Conservation (phyloP, 2,888 invertebrate genomes). For the Xestia sexstrigata region DNA sequence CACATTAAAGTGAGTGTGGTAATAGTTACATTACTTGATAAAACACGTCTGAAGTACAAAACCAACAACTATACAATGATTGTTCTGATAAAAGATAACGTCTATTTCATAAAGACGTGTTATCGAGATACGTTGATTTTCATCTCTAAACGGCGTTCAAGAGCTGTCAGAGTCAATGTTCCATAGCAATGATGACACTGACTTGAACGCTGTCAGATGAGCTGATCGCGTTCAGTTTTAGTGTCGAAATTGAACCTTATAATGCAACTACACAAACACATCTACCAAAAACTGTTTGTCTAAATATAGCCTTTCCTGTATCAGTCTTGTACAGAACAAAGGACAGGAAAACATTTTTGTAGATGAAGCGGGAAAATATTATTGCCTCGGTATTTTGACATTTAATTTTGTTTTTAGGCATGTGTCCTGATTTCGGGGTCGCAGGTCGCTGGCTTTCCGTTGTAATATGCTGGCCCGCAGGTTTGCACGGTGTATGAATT, state of each 20-base stretch:
- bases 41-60: constrained; percentile 32
- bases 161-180: background rate
- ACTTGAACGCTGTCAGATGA: background rate
- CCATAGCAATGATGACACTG: background rate
- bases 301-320: constrained; percentile 22
- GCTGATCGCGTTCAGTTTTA: background rate
- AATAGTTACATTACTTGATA: constrained; percentile 25
- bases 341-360: constrained; percentile 9
- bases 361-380: background rate
- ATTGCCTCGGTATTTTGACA: background rate
- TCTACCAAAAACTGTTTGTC: constrained; percentile 20
- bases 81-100: constrained; percentile 35
- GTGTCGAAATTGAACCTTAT: background rate
- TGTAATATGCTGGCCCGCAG: no score
- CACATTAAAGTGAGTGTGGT: constrained; percentile 10
- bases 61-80: constrained; percentile 21
- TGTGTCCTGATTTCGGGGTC: background rate
- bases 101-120: background rate
- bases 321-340: constrained; percentile 18
- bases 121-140: background rate
- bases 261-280: background rate
- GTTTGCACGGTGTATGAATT: no score
- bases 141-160: background rate
- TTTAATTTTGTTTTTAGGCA: background rate
- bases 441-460: no score